Percentiles rank a stretch among this genome's conserved stretches.
These are phyloP conservation scores for Ptychodera flava DNA, from an alignment of 35 echinoderm and acorn worm genomes.

Conservation along the genomic window DNA sequence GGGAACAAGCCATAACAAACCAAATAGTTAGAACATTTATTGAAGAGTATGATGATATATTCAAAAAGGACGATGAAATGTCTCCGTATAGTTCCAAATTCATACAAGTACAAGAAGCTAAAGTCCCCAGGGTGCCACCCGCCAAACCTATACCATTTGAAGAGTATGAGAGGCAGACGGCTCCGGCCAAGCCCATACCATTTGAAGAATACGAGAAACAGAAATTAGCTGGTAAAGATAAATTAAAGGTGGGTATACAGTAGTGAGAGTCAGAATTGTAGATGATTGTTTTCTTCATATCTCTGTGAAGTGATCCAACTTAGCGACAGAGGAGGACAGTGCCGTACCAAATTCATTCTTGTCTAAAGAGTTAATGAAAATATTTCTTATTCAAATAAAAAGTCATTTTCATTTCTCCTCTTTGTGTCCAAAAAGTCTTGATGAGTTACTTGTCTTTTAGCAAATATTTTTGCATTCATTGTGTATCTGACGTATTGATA, in stretches of 20 bases:
- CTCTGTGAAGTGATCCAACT: too few relatives aligned
- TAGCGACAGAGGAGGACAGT: too few relatives aligned
- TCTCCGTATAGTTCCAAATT: constrained; percentile 42
- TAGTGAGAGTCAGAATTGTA: too few relatives aligned
- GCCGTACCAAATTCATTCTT: too few relatives aligned
- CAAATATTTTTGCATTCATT: too few relatives aligned
- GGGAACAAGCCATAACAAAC: constrained; percentile 85
- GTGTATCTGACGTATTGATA: too few relatives aligned
- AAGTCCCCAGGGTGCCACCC: constrained; percentile 59
- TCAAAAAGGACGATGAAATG: constrained; percentile 18
- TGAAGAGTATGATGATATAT: constrained; percentile 61
- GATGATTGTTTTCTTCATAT: too few relatives aligned
- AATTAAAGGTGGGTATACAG: background rate
- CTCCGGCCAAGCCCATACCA: constrained; percentile 48
- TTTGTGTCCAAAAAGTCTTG: too few relatives aligned
- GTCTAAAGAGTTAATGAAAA: too few relatives aligned
- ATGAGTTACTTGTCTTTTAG: too few relatives aligned
- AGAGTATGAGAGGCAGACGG: constrained; percentile 34
- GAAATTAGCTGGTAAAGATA: background rate
- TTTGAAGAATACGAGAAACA: constrained; percentile 50
- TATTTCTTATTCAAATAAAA: too few relatives aligned
- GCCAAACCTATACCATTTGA: constrained; percentile 63
- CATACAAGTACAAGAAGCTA: constrained; percentile 78
- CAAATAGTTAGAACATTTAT: constrained; percentile 67
- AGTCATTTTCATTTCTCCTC: too few relatives aligned